Percentiles rank a stretch among this genome's conserved stretches.
phyloP scores from a whole-genome alignment of 2,888 invertebrate genomes.

The Parnassius glacialis region DNA sequence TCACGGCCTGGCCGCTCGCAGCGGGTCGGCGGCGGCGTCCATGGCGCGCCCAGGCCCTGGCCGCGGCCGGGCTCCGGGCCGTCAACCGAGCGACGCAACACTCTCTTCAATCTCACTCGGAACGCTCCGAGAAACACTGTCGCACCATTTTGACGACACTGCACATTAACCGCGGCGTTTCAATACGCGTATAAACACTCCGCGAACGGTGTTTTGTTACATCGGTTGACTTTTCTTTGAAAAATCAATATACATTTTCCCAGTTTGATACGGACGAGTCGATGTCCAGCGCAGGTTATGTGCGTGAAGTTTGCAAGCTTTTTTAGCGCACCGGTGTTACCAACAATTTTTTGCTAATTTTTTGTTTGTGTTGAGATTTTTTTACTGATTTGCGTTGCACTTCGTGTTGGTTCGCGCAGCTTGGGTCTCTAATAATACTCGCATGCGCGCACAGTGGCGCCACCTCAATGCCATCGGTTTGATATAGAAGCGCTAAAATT shows the following conservation, averaged over 20 bases:
- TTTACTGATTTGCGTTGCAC: slow-evolving; percentile 68
- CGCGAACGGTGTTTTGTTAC: slow-evolving; percentile 81
- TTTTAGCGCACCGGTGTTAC: slow-evolving; percentile 82
- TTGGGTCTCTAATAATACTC: slow-evolving; percentile 70
- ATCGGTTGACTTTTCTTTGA: slow-evolving; percentile 81
- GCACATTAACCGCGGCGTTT: slow-evolving; percentile 75
- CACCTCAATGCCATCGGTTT: slow-evolving; percentile 18
- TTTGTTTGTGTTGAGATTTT: slow-evolving; percentile 80
- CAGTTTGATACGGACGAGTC: slow-evolving; percentile 80
- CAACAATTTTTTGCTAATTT: slow-evolving; percentile 81
- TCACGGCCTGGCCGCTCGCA: slow-evolving; percentile 78
- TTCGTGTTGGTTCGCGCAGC: slow-evolving; percentile 55
- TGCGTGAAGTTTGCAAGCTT: slow-evolving; percentile 82
- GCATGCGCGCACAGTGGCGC: slow-evolving; percentile 34
- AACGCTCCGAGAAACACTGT: slow-evolving; percentile 75
- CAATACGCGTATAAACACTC: slow-evolving; percentile 77
- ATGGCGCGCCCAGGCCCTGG: slow-evolving; percentile 78
- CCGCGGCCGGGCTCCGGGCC: slow-evolving; percentile 77
- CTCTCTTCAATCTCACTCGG: slow-evolving; percentile 76
- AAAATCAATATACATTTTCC: slow-evolving; percentile 83
- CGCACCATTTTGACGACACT: slow-evolving; percentile 78
- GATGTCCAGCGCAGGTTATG: slow-evolving; percentile 82
- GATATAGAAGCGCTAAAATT: slow-evolving; percentile 15
- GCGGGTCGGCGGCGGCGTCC: slow-evolving; percentile 78
- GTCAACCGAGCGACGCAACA: slow-evolving; percentile 76